A percentile compares a stretch with the other conserved stretches of the same genome.
These are phyloP conservation scores for Barypeithes pellucidus DNA, from an alignment of 2,888 invertebrate genomes.

Conservation along the genomic window DNA sequence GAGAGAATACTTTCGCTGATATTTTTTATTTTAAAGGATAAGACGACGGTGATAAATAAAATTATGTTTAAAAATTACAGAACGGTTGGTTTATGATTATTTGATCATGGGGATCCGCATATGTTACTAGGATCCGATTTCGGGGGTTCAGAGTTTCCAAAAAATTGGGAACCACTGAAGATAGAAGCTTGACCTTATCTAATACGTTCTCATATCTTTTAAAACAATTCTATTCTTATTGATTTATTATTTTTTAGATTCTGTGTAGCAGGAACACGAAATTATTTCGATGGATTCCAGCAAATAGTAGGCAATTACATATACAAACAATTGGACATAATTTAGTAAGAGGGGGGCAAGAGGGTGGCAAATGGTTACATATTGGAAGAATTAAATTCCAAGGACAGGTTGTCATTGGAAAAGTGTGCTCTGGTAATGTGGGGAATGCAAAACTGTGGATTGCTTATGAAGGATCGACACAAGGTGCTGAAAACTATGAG, in stretches of 20 bases:
- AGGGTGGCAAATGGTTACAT: conserved; percentile 47
- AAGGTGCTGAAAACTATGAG: conserved; percentile 46
- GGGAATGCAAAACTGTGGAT: conserved; percentile 48
- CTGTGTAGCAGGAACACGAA: conserved; percentile 49
- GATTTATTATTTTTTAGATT: conserved; percentile 48
- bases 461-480: conserved; percentile 39
- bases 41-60: no score
- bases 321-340: conserved; percentile 50
- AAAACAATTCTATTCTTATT: not conserved
- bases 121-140: no score
- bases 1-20: no score
- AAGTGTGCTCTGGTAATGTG: conserved; percentile 43
- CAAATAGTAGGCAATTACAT: conserved; percentile 52
- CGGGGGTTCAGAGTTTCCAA: no score
- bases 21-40: no score
- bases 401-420: conserved; percentile 53
- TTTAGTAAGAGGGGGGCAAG: conserved; percentile 55
- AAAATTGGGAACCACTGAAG: no score
- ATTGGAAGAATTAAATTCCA: conserved; percentile 56
- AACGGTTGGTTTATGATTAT: no score
- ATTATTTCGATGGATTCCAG: conserved; percentile 50
- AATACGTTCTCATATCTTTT: not conserved
- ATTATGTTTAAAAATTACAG: no score
- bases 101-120: no score
- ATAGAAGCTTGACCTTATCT: no score